Evolutionary conservation across 1,140 invertebrate genomes (phyloP).

Genomic region (Zaprionus taronus): DNA sequence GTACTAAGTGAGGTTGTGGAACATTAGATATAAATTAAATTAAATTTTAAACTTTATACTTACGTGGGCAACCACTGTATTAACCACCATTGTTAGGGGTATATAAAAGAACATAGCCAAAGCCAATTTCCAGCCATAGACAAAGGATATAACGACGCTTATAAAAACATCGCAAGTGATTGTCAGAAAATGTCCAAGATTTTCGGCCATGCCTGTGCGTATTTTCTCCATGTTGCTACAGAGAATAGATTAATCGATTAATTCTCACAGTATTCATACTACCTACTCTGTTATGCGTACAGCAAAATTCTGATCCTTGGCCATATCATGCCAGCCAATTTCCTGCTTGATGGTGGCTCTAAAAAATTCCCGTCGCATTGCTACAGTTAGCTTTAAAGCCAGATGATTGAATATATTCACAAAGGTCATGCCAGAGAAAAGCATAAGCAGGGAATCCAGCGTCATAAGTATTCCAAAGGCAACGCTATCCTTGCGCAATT

Average conservation of each 20-base stretch:
- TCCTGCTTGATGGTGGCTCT: constrained; percentile 93
- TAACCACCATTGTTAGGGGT: constrained; percentile 90
- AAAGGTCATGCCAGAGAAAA: constrained; percentile 87
- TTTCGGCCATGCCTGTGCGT: constrained; percentile 94
- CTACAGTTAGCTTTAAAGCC: constrained; percentile 88
- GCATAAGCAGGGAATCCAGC: constrained; percentile 86
- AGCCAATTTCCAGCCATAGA: constrained; percentile 93
- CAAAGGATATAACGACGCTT: constrained; percentile 89
- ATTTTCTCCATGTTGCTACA: constrained; percentile 93
- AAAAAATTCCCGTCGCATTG: constrained; percentile 89
- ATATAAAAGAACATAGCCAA: constrained; percentile 92
- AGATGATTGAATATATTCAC: constrained; percentile 88
- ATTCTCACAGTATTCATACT: constrained; percentile 8
- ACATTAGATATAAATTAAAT: constrained; percentile 37
- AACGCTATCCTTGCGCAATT: constrained; percentile 87
- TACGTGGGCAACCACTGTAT: constrained; percentile 88
- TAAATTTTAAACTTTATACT: constrained; percentile 65
- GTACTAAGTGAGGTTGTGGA: constrained; percentile 86
- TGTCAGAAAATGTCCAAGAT: constrained; percentile 91
- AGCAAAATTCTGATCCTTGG: constrained; percentile 93
- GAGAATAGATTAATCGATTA: not conserved
- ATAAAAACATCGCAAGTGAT: constrained; percentile 88
- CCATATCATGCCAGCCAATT: constrained; percentile 94
- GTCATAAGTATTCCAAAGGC: constrained; percentile 88
- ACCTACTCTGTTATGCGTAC: constrained; percentile 93